Conservation (phyloP, 2,888 invertebrate species). For the Oxycera nigricornis region DNA sequence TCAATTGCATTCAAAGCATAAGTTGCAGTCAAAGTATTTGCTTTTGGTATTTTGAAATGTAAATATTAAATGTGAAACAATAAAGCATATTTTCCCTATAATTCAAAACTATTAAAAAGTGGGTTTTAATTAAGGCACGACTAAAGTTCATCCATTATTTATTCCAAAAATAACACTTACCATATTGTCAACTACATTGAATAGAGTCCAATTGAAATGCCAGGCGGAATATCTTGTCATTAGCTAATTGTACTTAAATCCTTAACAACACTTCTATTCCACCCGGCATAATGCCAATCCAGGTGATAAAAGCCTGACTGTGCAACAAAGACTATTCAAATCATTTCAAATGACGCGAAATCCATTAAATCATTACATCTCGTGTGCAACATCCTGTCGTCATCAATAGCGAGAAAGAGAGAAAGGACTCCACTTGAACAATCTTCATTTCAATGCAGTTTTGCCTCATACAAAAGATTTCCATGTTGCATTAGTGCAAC, state of each 20-base stretch:
- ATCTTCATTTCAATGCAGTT: neutral
- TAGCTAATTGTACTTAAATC: neutral
- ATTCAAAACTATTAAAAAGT: too few relatives aligned
- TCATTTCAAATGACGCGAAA: neutral
- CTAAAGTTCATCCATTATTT: too few relatives aligned
- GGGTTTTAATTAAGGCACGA: too few relatives aligned
- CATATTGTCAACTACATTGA: too few relatives aligned
- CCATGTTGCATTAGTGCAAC: conserved; percentile 23
- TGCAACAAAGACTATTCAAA: conserved; percentile 2
- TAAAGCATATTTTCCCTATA: too few relatives aligned
- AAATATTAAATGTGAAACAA: too few relatives aligned
- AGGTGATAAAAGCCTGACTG: neutral
- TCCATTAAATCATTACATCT: conserved; percentile 16
- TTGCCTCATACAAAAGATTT: neutral
- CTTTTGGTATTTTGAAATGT: too few relatives aligned
- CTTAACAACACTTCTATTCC: neutral
- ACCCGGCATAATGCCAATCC: neutral
- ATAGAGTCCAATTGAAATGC: too few relatives aligned
- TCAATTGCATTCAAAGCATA: too few relatives aligned
- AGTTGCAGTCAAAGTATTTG: too few relatives aligned
- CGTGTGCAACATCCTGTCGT: neutral
- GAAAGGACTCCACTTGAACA: neutral
- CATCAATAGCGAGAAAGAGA: too few relatives aligned
- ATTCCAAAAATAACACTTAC: too few relatives aligned
- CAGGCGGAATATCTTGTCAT: neutral